Percentiles rank a stretch among this genome's conserved stretches.
phyloP scores from a whole-genome alignment of 2,113 vertebrate genomes.

The Hydrolagus affinis region DNA sequence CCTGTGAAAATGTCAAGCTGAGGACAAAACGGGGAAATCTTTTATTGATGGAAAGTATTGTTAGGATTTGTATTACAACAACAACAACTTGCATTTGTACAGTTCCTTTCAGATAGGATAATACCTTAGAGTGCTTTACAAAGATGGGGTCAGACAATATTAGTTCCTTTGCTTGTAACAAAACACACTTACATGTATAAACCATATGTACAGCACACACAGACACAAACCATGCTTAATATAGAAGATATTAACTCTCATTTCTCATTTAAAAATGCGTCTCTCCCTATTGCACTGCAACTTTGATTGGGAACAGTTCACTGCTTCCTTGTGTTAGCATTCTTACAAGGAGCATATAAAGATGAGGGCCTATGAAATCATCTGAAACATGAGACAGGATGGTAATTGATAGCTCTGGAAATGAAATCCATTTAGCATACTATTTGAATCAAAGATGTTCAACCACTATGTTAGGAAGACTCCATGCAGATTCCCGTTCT shows the following conservation, averaged over 20 bases:
- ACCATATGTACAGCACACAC: background rate
- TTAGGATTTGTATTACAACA: no score
- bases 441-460: conserved; percentile 29
- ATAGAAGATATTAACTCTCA: no score
- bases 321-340: background rate
- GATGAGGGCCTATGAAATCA: conserved; percentile 29
- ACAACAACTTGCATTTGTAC: no score
- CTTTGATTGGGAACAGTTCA: background rate
- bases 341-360: background rate
- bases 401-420: conserved; percentile 32
- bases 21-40: no score
- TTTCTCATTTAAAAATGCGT: background rate
- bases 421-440: conserved; percentile 10
- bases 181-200: no score
- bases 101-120: no score
- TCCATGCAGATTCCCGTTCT: background rate
- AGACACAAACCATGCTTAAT: background rate
- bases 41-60: no score
- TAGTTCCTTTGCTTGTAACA: no score
- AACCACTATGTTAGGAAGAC: conserved; percentile 29
- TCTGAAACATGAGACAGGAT: conserved; percentile 35
- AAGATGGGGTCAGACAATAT: no score
- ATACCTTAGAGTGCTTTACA: no score
- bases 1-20: no score
- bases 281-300: background rate